Evolutionary conservation across 2,113 vertebrate genomes (phyloP), one percentile per base, ranked within the genome.

Genomic region (Gobius niger): DNA sequence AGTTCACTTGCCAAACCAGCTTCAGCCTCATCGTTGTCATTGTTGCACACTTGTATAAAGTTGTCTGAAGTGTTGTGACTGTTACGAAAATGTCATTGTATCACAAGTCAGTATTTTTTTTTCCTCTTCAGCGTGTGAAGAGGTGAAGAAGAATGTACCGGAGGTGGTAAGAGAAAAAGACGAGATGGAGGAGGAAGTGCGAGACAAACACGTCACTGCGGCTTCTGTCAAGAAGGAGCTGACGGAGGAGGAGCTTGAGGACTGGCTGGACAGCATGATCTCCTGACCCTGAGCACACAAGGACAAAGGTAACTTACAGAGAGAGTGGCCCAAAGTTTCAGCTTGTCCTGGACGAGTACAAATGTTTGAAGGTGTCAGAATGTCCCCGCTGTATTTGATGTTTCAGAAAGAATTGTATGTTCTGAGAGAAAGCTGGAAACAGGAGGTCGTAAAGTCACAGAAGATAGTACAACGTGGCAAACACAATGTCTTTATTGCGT

Each of bases 231-330:
- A 70, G 54, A 84, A 88, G 77, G 80, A 89, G 54, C 63, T 96
- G 77, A 95, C 94, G 0, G 96, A 98, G 71, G 96, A 98, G 53
- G 96, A 98, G 73, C 93, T 99, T 60, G 96, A 99, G 87, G 95
- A 98, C 19, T 99, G 97, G 96, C 83, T 99, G 51, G 98, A 98
- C 91, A 98, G 94, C 83, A 97, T 99, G 95, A 99, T 99, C 75
- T 93, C 94, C 64, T 96, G 89, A 94, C 68, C 42, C 0, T 6
- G 54, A 9, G 0, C 7, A 4, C 1, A 62, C 40, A 16, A 16
- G 59, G 42, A 62, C 15, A 51, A 51, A 7, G 15, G 7, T 51
- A 49, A 5, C 47, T 14, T 9, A 14, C 47, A 56, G 19, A 11
- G n/a, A 73, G 56, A 64, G 41, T 46, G 72, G 49, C 54, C 44